These are phyloP conservation scores for Pogonocichla stellata DNA, from an alignment of 2,113 vertebrate species.

Conservation along the genomic window DNA sequence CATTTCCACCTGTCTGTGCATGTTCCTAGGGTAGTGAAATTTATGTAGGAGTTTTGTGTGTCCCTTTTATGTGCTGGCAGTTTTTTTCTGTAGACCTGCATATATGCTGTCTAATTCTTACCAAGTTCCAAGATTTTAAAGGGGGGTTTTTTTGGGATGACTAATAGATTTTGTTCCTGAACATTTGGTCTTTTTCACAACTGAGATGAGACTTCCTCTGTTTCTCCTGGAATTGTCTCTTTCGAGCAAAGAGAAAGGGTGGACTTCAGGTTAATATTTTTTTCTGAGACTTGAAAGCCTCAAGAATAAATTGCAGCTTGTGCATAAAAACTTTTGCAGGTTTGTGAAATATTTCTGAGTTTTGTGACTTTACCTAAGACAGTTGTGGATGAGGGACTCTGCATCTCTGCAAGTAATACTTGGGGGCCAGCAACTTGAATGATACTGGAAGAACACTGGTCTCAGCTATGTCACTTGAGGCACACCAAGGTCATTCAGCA, in stretches of 20 bases:
- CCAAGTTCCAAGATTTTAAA: background rate
- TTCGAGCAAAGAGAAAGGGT: background rate
- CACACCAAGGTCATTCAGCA: background rate
- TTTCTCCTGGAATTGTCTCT: background rate
- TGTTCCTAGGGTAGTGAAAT: background rate
- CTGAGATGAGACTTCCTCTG: background rate
- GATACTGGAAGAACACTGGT: background rate
- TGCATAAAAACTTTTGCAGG: background rate
- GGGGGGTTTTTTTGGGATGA: background rate
- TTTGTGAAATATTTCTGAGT: background rate
- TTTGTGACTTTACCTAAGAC: background rate
- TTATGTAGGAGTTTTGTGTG: background rate
- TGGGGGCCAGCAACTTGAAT: background rate
- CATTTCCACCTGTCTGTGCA: background rate
- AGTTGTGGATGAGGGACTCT: background rate
- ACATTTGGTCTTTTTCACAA: background rate
- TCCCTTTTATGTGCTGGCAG: background rate
- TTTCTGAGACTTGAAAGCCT: background rate
- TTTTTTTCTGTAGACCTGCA: background rate
- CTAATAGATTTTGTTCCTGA: background rate
- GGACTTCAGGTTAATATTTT: background rate
- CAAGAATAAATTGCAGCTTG: background rate
- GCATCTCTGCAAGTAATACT: background rate
- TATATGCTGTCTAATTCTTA: background rate
- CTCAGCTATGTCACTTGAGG: background rate